A percentile compares a stretch with the other conserved stretches of the same genome.
Evolutionary conservation across 1,140 invertebrate species (phyloP).

Genomic region (Andrena cerasifolii): DNA sequence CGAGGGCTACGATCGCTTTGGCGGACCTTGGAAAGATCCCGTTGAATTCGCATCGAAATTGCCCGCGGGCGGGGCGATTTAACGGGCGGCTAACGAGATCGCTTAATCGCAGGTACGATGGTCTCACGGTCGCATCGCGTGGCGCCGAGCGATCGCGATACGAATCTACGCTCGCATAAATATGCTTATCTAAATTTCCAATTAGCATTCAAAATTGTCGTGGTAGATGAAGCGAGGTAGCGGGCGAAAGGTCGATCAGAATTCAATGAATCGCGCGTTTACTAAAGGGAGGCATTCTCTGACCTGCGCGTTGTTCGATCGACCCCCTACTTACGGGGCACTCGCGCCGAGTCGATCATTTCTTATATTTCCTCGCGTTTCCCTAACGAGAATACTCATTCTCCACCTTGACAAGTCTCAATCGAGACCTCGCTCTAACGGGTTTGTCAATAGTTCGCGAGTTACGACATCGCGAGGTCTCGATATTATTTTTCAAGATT

Average conservation of each 20-base stretch:
- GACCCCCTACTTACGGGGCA: background rate
- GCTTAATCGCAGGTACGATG: constrained; percentile 11
- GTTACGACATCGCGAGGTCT: no score
- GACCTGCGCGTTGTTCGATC: background rate
- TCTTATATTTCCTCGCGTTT: no score
- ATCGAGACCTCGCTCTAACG: no score
- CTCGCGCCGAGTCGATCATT: background rate
- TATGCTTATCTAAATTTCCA: constrained; percentile 73
- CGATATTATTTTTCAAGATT: no score
- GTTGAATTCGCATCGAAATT: background rate
- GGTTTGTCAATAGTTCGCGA: no score
- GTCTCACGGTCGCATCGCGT: constrained; percentile 6
- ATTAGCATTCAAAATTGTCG: constrained; percentile 62
- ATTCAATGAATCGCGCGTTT: constrained; percentile 51
- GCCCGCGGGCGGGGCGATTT: background rate
- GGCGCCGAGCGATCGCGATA: constrained; percentile 27
- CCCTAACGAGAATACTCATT: no score
- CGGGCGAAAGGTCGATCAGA: constrained; percentile 16
- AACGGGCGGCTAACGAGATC: constrained; percentile 41
- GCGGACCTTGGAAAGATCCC: no score
- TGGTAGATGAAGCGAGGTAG: background rate
- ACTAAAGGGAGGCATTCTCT: background rate
- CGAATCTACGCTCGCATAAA: constrained; percentile 46
- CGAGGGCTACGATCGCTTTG: background rate
- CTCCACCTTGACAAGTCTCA: no score